These are phyloP conservation scores for Orthosia incerta DNA, from an alignment of 2,888 invertebrate genomes.

Conservation along the genomic window DNA sequence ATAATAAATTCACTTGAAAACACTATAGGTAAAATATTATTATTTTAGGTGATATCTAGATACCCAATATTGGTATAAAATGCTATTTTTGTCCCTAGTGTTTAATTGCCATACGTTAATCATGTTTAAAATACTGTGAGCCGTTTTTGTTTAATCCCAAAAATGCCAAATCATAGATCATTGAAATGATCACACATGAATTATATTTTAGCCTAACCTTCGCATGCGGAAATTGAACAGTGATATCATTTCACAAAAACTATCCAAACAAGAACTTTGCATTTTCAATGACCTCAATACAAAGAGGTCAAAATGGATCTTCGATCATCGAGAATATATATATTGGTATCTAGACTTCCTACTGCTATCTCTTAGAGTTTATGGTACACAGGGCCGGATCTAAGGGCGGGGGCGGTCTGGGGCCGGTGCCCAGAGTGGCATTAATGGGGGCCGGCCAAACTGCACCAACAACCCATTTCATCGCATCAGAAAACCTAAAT, in stretches of 20 bases:
- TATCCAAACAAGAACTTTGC: conserved; percentile 9
- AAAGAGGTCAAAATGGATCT: conserved; percentile 16
- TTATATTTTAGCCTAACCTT: background rate
- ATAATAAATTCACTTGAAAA: background rate
- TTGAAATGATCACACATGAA: no score
- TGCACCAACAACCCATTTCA: no score
- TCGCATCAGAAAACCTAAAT: no score
- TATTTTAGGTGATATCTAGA: background rate
- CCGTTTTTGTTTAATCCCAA: conserved; percentile 3
- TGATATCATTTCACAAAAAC: conserved; percentile 29
- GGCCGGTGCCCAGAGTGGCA: no score
- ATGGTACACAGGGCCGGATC: no score
- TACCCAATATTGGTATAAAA: background rate
- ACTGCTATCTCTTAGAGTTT: no score
- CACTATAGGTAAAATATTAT: background rate
- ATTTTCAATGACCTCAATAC: conserved; percentile 12
- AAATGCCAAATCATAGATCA: background rate
- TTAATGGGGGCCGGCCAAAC: no score
- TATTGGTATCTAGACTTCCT: no score
- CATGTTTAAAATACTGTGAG: background rate
- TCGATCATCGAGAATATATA: conserved; percentile 11
- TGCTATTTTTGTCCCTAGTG: background rate
- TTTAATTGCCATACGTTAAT: background rate
- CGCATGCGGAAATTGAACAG: background rate
- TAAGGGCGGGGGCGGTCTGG: no score